These are phyloP conservation scores for Cryptophagus acutangulus DNA, from an alignment of 2,888 invertebrate genomes.

Conservation along the genomic window DNA sequence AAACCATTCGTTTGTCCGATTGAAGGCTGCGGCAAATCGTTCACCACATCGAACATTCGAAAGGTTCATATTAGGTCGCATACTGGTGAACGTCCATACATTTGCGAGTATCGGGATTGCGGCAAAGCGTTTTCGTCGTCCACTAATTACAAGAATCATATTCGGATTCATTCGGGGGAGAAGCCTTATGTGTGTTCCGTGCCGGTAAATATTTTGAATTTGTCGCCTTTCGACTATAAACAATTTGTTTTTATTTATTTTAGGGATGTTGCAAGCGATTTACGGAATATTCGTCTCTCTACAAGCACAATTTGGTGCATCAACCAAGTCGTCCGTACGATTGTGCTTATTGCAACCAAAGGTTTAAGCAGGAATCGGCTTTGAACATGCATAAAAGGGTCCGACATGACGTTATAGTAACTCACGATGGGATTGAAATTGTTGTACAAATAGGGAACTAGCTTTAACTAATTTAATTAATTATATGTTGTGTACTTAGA, in stretches of 20 bases:
- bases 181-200: slow-evolving; percentile 62
- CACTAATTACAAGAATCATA: slow-evolving; percentile 65
- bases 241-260: slow-evolving; percentile 23
- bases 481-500: too few relatives aligned
- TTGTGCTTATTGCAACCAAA: slow-evolving; percentile 56
- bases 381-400: slow-evolving; percentile 58
- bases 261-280: slow-evolving; percentile 60
- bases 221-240: slow-evolving; percentile 12
- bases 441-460: too few relatives aligned
- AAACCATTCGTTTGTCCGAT: slow-evolving; percentile 52
- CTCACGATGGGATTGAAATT: slow-evolving; percentile 46
- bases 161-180: slow-evolving; percentile 64
- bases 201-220: too few relatives aligned
- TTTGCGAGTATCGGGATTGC: slow-evolving; percentile 56
- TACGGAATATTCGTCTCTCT: slow-evolving; percentile 65
- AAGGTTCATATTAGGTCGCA: slow-evolving; percentile 64
- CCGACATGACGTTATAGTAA: slow-evolving; percentile 51
- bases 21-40: slow-evolving; percentile 59
- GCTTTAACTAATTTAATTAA: too few relatives aligned
- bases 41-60: slow-evolving; percentile 64
- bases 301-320: slow-evolving; percentile 62
- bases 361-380: slow-evolving; percentile 58
- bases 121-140: slow-evolving; percentile 62
- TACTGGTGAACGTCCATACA: slow-evolving; percentile 63
- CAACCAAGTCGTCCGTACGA: slow-evolving; percentile 55